A percentile compares a stretch with the other conserved stretches of the same genome.
Conservation (phyloP, 1,140 invertebrate genomes). For the Drosophila aff. region DNA sequence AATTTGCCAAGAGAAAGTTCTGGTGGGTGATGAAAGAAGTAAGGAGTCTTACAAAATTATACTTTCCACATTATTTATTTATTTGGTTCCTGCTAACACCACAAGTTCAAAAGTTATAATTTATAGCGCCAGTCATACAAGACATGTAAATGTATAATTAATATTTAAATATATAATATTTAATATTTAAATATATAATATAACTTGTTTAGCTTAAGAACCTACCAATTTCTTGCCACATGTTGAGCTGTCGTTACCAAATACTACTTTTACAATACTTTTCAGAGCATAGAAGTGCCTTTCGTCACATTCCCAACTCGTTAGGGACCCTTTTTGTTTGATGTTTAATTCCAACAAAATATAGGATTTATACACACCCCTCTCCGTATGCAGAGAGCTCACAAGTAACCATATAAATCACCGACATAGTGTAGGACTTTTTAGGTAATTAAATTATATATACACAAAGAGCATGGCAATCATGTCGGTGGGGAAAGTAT, state of each 20-base stretch:
- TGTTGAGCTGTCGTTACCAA: not conserved
- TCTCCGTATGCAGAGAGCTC: not conserved
- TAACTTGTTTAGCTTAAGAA: too few relatives aligned
- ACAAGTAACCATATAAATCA: conserved; percentile 67
- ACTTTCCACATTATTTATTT: too few relatives aligned
- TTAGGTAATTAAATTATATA: conserved; percentile 81
- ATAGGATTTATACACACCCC: not conserved
- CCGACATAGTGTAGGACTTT: conserved; percentile 57
- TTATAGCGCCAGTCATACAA: too few relatives aligned
- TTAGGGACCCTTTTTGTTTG: not conserved
- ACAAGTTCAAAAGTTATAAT: too few relatives aligned
- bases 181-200: too few relatives aligned
- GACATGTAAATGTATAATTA: too few relatives aligned
- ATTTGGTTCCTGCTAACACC: too few relatives aligned
- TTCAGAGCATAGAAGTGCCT: too few relatives aligned
- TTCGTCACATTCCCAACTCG: not conserved
- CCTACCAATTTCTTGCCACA: not conserved
- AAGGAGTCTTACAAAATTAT: too few relatives aligned
- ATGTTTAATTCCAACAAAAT: conserved; percentile 22
- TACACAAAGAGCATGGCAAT: conserved; percentile 54
- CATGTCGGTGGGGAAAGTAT: conserved; percentile 32
- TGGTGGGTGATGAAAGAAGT: not conserved
- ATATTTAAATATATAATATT: too few relatives aligned
- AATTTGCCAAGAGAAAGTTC: not conserved
- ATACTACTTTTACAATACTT: too few relatives aligned